These are phyloP conservation scores for Gobio gobio DNA, from an alignment of 2,113 vertebrate genomes.

Conservation along the genomic window DNA sequence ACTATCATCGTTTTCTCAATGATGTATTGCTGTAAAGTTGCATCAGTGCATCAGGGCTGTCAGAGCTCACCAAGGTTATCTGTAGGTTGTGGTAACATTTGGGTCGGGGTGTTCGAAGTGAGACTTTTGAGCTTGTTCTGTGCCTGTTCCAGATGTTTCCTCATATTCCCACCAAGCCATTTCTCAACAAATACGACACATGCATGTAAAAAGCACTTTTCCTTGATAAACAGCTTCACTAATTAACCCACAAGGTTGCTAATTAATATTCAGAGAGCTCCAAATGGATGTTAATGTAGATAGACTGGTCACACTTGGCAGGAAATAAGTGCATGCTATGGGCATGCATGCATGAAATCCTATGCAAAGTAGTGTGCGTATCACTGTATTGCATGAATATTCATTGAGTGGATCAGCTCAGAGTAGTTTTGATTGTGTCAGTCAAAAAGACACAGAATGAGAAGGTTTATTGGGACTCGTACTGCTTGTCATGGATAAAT, in stretches of 20 bases:
- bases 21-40: conserved; percentile 51
- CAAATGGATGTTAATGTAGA: conserved; percentile 32
- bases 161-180: neutral
- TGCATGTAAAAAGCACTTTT: neutral
- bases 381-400: conserved; percentile 18
- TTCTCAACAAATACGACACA: neutral
- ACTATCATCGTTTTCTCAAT: conserved; percentile 4
- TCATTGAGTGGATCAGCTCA: conserved; percentile 11
- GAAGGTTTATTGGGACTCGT: conserved; percentile 18
- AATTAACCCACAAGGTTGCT: conserved; percentile 5
- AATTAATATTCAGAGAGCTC: conserved; percentile 28
- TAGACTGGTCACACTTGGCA: conserved; percentile 30
- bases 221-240: neutral
- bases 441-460: conserved; percentile 15
- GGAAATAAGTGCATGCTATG: conserved; percentile 5
- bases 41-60: conserved; percentile 57
- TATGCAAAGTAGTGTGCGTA: neutral
- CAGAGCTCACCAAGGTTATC: conserved; percentile 37
- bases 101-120: neutral
- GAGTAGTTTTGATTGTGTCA: neutral
- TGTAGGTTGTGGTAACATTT: conserved; percentile 27
- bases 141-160: conserved; percentile 17
- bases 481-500: neutral
- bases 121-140: neutral
- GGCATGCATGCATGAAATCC: conserved; percentile 18